These are phyloP conservation scores for Pelodiscus sinensis DNA, from an alignment of 2,113 vertebrate species.

Conservation along the genomic window DNA sequence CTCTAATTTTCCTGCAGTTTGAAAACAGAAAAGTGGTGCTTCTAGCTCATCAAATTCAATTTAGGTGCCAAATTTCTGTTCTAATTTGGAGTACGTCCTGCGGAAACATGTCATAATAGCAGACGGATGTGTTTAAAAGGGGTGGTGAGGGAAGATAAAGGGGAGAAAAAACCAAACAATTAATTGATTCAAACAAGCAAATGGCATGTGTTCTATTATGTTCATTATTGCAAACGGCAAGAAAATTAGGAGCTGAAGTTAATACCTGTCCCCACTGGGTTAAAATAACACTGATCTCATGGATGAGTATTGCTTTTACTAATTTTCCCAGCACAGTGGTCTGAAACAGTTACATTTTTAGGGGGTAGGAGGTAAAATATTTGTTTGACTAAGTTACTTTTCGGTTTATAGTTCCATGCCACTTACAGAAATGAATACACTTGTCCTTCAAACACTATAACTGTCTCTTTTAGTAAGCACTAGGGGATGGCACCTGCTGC, in stretches of 20 bases:
- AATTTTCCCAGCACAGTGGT: background rate
- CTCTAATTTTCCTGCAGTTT: accelerated
- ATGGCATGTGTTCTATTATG: too few relatives aligned
- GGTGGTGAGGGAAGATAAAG: background rate
- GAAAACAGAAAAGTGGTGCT: background rate
- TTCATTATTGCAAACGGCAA: background rate
- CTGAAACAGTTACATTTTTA: background rate
- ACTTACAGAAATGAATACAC: background rate
- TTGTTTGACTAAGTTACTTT: background rate
- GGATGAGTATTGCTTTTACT: background rate
- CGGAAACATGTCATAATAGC: too few relatives aligned
- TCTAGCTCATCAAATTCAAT: background rate
- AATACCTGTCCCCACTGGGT: background rate
- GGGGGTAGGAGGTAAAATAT: background rate
- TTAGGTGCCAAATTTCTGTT: accelerated
- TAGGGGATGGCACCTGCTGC: too few relatives aligned
- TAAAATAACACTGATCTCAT: background rate
- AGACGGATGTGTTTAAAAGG: background rate
- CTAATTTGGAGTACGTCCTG: background rate
- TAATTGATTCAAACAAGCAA: background rate
- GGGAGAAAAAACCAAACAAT: background rate
- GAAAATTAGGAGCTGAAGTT: background rate
- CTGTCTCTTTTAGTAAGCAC: background rate
- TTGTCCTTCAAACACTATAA: accelerated
- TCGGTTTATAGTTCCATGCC: accelerated